A percentile compares a stretch with the other conserved stretches of the same genome.
Conservation (phyloP, 2,888 invertebrate genomes). For the Malthinus seriepunctatus region DNA sequence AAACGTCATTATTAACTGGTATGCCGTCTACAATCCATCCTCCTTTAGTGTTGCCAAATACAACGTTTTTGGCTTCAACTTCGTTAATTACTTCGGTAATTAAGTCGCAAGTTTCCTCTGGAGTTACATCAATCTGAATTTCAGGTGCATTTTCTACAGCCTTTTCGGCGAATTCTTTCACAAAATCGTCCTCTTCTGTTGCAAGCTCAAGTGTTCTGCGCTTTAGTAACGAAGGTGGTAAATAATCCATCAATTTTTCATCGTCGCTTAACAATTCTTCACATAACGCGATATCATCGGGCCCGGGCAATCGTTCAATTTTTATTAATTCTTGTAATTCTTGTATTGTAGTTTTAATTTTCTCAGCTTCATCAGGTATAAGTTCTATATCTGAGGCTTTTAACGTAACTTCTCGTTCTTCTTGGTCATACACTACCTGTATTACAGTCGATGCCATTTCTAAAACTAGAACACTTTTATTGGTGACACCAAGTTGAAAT, state of each 20-base stretch:
- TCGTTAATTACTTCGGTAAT: constrained; percentile 50
- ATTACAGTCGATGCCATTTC: constrained; percentile 43
- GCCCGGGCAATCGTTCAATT: background rate
- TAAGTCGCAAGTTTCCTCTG: constrained; percentile 55
- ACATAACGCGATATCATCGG: constrained; percentile 12
- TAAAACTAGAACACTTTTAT: background rate
- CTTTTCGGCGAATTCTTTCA: constrained; percentile 56
- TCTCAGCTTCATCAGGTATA: background rate
- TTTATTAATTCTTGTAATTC: background rate
- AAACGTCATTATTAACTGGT: constrained; percentile 56
- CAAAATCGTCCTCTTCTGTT: constrained; percentile 53
- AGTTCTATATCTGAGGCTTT: background rate
- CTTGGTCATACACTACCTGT: background rate
- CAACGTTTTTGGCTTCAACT: constrained; percentile 50
- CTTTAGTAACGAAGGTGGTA: constrained; percentile 53
- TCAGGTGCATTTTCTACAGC: constrained; percentile 52
- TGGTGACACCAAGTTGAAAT: background rate
- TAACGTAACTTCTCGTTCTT: background rate
- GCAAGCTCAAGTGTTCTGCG: constrained; percentile 40
- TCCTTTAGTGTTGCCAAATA: constrained; percentile 49
- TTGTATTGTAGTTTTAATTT: background rate
- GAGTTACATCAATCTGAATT: constrained; percentile 54
- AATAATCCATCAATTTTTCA: constrained; percentile 43
- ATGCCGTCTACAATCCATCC: constrained; percentile 67
- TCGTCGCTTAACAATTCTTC: constrained; percentile 13